Conservation (phyloP, 2,797 vertebrate species). For the Oophaga sylvatica region DNA sequence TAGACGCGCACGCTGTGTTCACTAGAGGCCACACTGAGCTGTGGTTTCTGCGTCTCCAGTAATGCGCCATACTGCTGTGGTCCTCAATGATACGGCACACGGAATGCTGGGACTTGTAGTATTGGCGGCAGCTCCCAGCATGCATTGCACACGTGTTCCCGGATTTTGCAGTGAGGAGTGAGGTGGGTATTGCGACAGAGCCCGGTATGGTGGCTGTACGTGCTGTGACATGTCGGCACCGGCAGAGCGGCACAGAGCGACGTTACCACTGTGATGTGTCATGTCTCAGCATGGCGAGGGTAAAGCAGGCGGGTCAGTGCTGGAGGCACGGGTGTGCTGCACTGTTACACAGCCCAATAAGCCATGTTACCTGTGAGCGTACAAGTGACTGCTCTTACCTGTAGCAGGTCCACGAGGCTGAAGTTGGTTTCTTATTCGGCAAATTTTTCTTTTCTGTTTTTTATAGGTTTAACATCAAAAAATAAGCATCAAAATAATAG, state of each 20-base stretch:
- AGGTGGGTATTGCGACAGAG: conserved; percentile 39
- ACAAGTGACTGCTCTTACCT: not conserved
- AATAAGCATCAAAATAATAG: no score
- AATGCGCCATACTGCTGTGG: conserved; percentile 4
- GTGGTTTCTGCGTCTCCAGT: not conserved
- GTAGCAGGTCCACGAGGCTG: not conserved
- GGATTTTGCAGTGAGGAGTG: conserved; percentile 10
- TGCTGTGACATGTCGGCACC: not conserved
- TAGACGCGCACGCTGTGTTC: not conserved
- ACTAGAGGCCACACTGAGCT: not conserved
- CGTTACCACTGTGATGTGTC: not conserved
- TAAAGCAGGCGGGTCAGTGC: not conserved
- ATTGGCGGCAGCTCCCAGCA: conserved; percentile 8
- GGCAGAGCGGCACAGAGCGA: not conserved
- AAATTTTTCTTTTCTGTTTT: no score
- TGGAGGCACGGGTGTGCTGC: not conserved
- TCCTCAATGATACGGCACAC: not conserved
- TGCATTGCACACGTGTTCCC: conserved; percentile 44
- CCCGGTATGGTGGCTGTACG: not conserved
- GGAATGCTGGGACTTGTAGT: conserved; percentile 48
- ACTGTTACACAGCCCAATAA: not conserved
- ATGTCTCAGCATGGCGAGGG: not conserved
- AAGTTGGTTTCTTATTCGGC: no score
- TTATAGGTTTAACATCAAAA: no score
- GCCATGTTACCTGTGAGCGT: no score